Conservation (phyloP, 2,797 vertebrate genomes). For the Steatocranus sp. region DNA sequence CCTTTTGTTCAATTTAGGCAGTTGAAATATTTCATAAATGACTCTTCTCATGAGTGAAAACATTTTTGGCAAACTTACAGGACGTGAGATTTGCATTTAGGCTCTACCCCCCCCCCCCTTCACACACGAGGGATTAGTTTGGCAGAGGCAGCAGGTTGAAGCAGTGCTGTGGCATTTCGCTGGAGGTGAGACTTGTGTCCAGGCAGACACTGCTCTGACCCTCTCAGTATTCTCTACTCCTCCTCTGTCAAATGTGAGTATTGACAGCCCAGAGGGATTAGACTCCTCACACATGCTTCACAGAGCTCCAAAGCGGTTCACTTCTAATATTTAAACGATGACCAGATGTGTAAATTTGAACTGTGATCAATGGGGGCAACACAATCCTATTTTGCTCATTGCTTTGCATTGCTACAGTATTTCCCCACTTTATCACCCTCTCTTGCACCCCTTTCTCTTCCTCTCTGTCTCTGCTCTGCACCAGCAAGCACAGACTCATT, state of each 20-base stretch:
- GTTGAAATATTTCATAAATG: not conserved
- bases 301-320: not conserved
- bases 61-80: constrained; percentile 24
- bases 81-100: constrained; percentile 43
- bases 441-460: not conserved
- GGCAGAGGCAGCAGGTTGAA: constrained; percentile 47
- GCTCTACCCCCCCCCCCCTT: constrained; percentile 17
- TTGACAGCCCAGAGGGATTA: constrained; percentile 4
- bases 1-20: not conserved
- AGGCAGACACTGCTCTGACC: not conserved
- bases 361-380: constrained; percentile 14
- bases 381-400: constrained; percentile 6
- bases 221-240: not conserved
- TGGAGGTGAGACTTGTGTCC: constrained; percentile 34
- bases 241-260: not conserved
- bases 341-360: constrained; percentile 13
- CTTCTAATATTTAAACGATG: not conserved
- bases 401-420: constrained; percentile 10
- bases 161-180: constrained; percentile 45
- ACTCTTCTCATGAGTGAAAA: not conserved
- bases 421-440: not conserved
- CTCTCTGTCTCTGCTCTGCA: constrained; percentile 5
- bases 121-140: constrained; percentile 52
- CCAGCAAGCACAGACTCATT: constrained; percentile 57
- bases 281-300: not conserved